Evolutionary conservation across 2,797 vertebrate genomes (phyloP), one percentile per base, ranked within the genome.

Genomic region (Oreortyx pictus): DNA sequence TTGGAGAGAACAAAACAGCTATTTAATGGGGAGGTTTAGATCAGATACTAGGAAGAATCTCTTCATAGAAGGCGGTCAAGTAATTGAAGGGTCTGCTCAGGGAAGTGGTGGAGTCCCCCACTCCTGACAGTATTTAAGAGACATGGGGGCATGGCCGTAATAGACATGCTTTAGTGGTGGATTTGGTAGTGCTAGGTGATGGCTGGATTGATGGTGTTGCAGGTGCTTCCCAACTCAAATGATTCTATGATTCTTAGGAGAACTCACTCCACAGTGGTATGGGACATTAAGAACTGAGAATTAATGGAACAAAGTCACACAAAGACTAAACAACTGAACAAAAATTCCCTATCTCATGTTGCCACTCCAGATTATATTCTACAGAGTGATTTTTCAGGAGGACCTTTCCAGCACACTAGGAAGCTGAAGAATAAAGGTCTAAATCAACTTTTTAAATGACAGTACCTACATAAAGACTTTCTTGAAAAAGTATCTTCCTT

Each of bases 321-420:
- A 83, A 0, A 86, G 56, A 74, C n/a, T 37, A 39, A 44, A 23
- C 25, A 31, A 6, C 13, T 1, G 3, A 81, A 83, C 20, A 82
- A 77, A 64, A 70, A 0, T 9, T 46, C 17, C 52, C 23, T 2
- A 10, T 22, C 49, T 81, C 37, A 73, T 57, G 11, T 35, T 46
- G 17, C 41, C 41, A 35, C 37, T 68, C 65, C 61, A 66, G 13
- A 41, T 22, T 59, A 22, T 9, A 4, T 33, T 89, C 27, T 60
- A 39, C 46, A 14, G 88, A 4, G 2, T 15, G 41, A 29, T 88
- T 50, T 82, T 50, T 75, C 67, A 47, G 23, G 72, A 77, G 18
- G 7, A 41, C 3, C 8, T 39, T 71, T 70, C 6, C 0, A 1
- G 14, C 7, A 11, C 66, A 15, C 4, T 2, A 71, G 35, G 73